These are phyloP conservation scores for Cavia aperea DNA, from an alignment of 2,113 vertebrate species.

Conservation along the genomic window DNA sequence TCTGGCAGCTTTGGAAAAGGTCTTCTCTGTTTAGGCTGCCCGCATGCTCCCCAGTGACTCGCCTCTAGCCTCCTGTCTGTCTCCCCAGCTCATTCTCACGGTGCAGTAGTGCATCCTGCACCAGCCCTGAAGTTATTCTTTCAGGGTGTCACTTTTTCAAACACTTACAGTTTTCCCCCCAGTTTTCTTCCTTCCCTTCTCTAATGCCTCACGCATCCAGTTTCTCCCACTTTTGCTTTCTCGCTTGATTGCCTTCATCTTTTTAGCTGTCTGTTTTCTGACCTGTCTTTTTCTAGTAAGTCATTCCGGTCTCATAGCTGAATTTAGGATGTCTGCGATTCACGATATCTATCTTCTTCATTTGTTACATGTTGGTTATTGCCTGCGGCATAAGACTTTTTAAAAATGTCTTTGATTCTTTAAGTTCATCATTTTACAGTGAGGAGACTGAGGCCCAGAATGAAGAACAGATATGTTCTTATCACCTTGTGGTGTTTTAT, in stretches of 20 bases:
- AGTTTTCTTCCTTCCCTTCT: not conserved
- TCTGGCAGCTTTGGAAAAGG: not conserved
- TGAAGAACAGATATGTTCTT: not conserved
- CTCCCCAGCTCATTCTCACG: not conserved
- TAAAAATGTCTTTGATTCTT: conserved; percentile 2
- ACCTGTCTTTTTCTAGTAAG: not conserved
- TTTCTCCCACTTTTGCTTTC: not conserved
- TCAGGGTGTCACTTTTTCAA: not conserved
- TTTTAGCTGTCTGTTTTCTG: not conserved
- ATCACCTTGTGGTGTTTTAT: not conserved
- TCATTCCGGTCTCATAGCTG: not conserved
- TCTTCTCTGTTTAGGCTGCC: not conserved
- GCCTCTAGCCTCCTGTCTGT: not conserved
- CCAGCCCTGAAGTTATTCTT: not conserved
- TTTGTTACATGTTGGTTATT: conserved; percentile 7
- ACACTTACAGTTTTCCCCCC: not conserved
- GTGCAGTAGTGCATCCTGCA: not conserved
- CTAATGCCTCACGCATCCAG: not conserved
- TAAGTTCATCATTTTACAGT: not conserved
- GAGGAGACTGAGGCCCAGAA: conserved; percentile 15
- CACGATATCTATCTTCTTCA: not conserved
- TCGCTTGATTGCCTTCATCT: not conserved
- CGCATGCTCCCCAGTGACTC: not conserved
- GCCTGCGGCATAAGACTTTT: not conserved
- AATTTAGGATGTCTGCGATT: not conserved